Evolutionary conservation across 30 jellyfish, hydroid and myxozoan genomes (phyloP).

Genomic region (Pseudorhiza aurosa): DNA sequence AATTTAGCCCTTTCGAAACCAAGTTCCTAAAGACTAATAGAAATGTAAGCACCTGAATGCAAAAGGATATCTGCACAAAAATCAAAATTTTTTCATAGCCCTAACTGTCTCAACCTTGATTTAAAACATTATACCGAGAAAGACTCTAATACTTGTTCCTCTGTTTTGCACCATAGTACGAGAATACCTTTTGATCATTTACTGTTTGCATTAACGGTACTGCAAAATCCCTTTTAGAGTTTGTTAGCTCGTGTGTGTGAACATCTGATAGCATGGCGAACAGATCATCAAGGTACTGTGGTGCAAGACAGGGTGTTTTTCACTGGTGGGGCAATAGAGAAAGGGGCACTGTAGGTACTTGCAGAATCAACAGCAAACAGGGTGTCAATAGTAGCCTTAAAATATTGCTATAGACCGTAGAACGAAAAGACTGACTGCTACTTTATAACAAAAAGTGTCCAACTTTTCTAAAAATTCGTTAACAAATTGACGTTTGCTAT

Average conservation of each 20-base stretch:
- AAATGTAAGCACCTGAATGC: background rate
- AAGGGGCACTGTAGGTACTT: no score
- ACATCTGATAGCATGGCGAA: conserved; percentile 1
- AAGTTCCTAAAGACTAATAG: background rate
- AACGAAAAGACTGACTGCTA: no score
- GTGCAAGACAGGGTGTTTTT: no score
- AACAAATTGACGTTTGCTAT: no score
- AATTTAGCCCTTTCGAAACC: background rate
- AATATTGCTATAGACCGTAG: no score
- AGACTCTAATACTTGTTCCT: background rate
- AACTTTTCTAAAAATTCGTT: no score
- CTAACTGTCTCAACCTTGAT: background rate
- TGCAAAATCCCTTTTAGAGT: background rate
- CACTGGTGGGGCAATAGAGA: no score
- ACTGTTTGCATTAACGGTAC: conserved; percentile 12
- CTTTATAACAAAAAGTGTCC: no score
- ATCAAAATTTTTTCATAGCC: background rate
- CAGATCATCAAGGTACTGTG: background rate
- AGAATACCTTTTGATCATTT: background rate
- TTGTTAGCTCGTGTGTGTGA: background rate
- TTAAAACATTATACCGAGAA: background rate
- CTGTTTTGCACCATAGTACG: background rate
- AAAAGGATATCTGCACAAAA: background rate
- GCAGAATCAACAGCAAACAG: no score
- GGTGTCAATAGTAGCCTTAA: no score